Evolutionary conservation across 2,113 vertebrate species (phyloP).

Genomic region (Zosterops hypoxanthus): DNA sequence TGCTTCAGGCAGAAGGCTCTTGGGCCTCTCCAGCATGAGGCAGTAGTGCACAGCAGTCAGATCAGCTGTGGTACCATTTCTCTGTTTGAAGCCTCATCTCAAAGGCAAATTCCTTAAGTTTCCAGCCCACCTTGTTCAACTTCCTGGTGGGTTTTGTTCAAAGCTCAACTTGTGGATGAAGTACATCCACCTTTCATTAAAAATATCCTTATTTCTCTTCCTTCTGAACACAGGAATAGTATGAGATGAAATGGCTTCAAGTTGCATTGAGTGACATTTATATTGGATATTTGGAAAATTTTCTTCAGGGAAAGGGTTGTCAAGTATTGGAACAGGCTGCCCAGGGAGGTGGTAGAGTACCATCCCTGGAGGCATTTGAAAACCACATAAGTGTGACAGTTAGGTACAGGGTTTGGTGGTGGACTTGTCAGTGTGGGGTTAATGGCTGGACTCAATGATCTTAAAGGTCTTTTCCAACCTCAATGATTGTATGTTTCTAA

Average conservation of each 20-base stretch:
- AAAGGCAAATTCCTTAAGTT: neutral
- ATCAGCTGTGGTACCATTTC: neutral
- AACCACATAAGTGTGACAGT: rapidly evolving
- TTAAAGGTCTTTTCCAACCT: neutral
- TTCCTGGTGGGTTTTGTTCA: neutral
- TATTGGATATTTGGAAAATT: neutral
- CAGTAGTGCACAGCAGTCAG: neutral
- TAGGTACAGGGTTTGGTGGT: neutral
- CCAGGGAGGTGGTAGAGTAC: neutral
- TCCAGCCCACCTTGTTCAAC: neutral
- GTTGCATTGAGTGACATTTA: neutral
- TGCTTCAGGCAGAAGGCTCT: neutral
- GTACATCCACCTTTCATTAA: neutral
- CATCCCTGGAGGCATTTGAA: neutral
- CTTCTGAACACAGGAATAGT: neutral
- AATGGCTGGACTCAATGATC: neutral
- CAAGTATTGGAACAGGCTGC: neutral
- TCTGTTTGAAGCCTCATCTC: neutral
- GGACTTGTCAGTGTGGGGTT: neutral
- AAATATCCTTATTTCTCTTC: neutral
- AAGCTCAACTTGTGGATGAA: neutral
- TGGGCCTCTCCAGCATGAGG: neutral
- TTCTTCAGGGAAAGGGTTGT: neutral
- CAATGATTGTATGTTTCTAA: neutral
- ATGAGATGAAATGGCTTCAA: neutral